Conservation (phyloP, 1,140 invertebrate genomes). For the Magallana ariakensis region DNA sequence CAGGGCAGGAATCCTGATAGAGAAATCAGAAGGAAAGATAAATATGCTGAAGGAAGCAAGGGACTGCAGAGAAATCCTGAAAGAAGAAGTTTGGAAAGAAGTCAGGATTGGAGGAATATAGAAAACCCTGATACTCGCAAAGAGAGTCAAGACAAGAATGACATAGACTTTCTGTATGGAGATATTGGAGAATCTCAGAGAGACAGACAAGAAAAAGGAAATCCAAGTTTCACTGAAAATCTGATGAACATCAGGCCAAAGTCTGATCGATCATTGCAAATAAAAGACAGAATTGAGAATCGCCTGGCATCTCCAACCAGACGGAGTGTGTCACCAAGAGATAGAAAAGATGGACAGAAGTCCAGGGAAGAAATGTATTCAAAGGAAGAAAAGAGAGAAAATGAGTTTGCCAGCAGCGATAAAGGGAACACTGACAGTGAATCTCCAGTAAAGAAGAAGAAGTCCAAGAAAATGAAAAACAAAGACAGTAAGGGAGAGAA, state of each 20-base stretch:
- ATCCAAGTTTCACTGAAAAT: constrained; percentile 15
- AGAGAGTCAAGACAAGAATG: background rate
- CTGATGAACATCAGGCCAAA: background rate
- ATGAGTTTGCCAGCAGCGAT: background rate
- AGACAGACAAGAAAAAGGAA: constrained; percentile 12
- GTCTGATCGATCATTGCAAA: background rate
- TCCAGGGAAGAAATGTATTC: background rate
- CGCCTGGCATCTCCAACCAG: background rate
- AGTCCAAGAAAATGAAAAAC: constrained; percentile 36
- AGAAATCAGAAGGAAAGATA: background rate
- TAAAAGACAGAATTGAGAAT: background rate
- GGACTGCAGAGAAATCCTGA: background rate
- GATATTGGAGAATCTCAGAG: background rate
- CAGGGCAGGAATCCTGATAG: background rate
- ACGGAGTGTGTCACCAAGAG: background rate
- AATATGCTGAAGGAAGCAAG: background rate
- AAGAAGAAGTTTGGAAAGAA: background rate
- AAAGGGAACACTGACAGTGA: background rate
- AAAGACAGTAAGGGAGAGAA: constrained; percentile 18
- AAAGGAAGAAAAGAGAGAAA: constrained; percentile 30
- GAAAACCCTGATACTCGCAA: background rate
- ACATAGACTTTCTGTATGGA: background rate
- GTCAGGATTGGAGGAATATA: background rate
- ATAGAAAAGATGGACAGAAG: background rate
- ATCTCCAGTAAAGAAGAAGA: constrained; percentile 26